phyloP scores from a whole-genome alignment of 2,113 vertebrate genomes.

The Nestor notabilis region DNA sequence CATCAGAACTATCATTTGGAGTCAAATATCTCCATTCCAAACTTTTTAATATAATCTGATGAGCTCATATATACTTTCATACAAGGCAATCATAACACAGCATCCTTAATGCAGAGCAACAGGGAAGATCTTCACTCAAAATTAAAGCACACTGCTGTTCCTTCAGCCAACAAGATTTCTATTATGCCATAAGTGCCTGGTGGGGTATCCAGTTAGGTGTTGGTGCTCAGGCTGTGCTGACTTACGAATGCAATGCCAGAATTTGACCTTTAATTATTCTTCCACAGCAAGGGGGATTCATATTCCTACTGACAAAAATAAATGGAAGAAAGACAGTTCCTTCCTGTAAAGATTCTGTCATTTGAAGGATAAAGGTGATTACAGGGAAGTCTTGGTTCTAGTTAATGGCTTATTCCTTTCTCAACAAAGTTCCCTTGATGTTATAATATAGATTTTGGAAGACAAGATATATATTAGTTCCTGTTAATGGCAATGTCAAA shows the following conservation, averaged over 20 bases:
- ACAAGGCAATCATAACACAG: background rate
- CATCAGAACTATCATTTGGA: background rate
- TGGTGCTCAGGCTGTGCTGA: background rate
- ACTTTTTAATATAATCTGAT: background rate
- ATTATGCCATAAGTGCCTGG: background rate
- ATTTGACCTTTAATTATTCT: conserved; percentile 39
- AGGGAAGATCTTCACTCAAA: background rate
- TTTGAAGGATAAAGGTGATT: background rate
- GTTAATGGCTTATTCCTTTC: background rate
- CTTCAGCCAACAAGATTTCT: background rate
- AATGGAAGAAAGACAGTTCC: background rate
- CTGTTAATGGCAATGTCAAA: background rate
- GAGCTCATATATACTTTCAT: background rate
- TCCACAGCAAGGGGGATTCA: background rate
- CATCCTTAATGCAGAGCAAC: background rate
- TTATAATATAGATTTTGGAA: background rate
- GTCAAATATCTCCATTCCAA: background rate
- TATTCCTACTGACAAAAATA: background rate
- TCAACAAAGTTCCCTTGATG: background rate
- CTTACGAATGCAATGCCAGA: background rate
- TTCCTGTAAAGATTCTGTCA: background rate
- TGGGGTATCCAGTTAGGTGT: background rate
- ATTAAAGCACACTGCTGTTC: background rate
- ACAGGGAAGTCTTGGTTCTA: background rate
- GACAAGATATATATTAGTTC: background rate